Percentiles rank a stretch among this genome's conserved stretches.
Conservation (phyloP, 53 echinoderm and acorn worm genomes). For the Henricia sp. region DNA sequence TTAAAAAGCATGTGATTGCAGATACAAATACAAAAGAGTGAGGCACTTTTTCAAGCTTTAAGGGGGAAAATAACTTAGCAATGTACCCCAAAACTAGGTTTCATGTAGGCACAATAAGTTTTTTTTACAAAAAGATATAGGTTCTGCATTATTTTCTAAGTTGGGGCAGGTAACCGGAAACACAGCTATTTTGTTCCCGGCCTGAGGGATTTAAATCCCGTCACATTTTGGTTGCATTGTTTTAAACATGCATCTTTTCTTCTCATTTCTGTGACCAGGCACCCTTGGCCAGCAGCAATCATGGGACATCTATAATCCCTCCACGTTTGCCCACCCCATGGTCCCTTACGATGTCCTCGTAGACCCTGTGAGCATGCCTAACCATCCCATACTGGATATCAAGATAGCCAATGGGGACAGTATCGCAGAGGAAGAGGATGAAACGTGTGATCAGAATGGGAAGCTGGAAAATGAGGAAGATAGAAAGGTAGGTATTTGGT, state of each 20-base stretch:
- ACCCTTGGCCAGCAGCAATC: slow-evolving; percentile 88
- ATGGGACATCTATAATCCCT: slow-evolving; percentile 95
- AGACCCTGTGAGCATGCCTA: slow-evolving; percentile 95
- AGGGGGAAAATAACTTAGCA: no score
- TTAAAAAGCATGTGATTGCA: no score
- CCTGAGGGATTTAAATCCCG: no score
- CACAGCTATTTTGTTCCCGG: no score
- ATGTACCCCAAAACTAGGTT: no score
- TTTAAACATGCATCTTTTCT: background rate
- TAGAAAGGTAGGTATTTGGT: slow-evolving; percentile 1
- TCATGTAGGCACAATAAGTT: no score
- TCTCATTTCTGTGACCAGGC: slow-evolving; percentile 41
- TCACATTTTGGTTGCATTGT: background rate
- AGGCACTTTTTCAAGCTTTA: no score
- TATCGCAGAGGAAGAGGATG: slow-evolving; percentile 62
- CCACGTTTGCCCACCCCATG: slow-evolving; percentile 94
- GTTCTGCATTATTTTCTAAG: no score
- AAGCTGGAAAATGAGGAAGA: slow-evolving; percentile 60
- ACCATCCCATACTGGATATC: slow-evolving; percentile 81
- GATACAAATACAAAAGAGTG: no score
- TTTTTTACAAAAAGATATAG: background rate
- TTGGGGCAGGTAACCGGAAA: no score
- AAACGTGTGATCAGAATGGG: slow-evolving; percentile 51
- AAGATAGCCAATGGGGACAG: slow-evolving; percentile 68
- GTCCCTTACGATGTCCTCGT: slow-evolving; percentile 98